Conservation (phyloP, 1,140 invertebrate genomes). For the Ceratosolen solmsi region DNA sequence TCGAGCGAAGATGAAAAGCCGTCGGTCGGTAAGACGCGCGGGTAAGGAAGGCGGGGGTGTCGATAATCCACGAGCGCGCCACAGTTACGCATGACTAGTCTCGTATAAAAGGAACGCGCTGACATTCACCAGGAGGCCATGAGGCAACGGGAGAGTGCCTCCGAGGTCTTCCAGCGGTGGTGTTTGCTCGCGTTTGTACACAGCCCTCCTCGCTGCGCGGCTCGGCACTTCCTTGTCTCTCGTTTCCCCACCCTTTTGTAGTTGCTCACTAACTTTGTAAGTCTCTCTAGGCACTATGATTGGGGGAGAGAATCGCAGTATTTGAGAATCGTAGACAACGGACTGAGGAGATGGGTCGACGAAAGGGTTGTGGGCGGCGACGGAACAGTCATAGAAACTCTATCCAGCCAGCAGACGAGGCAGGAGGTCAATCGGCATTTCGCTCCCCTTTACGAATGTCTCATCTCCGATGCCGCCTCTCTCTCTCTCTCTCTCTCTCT, state of each 20-base stretch:
- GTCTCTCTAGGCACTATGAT: background rate
- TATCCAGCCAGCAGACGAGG: slow-evolving; percentile 62
- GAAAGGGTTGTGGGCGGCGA: slow-evolving; percentile 69
- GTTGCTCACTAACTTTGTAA: too few relatives aligned
- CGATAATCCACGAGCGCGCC: background rate
- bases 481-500: slow-evolving; percentile 11
- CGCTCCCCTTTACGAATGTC: slow-evolving; percentile 63
- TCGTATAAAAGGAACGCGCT: slow-evolving; percentile 71
- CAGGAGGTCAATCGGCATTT: slow-evolving; percentile 70
- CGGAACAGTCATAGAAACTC: slow-evolving; percentile 73
- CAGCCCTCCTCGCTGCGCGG: background rate
- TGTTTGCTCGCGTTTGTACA: background rate
- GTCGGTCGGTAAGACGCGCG: background rate
- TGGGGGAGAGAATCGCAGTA: background rate
- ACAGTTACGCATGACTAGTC: slow-evolving; percentile 63
- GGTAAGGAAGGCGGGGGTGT: background rate
- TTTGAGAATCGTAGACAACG: slow-evolving; percentile 57
- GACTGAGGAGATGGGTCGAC: slow-evolving; percentile 42
- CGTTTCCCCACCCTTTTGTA: background rate
- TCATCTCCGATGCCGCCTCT: background rate
- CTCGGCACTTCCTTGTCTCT: background rate
- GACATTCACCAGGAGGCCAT: slow-evolving; percentile 70
- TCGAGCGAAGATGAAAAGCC: background rate
- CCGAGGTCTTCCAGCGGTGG: background rate
- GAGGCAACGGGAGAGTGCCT: slow-evolving; percentile 53